Percentiles rank a stretch among this genome's conserved stretches.
phyloP scores from a whole-genome alignment of 2,888 invertebrate genomes.

The Euplexia lucipara region DNA sequence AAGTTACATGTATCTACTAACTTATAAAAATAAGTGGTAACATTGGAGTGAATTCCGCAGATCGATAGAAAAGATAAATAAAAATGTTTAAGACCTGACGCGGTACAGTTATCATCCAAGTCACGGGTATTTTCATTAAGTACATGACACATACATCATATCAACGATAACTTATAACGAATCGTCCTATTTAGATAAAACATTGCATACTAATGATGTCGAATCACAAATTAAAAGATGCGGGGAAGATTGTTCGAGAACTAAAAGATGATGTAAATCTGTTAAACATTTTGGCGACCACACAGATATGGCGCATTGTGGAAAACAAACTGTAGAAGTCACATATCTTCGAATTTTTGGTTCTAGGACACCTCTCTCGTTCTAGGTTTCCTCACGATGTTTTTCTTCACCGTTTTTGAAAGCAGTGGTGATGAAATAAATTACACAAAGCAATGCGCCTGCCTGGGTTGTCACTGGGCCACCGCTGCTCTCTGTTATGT shows the following conservation, averaged over 20 bases:
- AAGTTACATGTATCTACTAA: background rate
- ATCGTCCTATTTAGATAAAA: conserved; percentile 38
- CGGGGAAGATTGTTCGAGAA: background rate
- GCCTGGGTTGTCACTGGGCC: no score
- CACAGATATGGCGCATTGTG: no score
- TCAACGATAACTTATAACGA: conserved; percentile 22
- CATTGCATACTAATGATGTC: conserved; percentile 16
- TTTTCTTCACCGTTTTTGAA: no score
- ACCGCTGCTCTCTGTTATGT: no score
- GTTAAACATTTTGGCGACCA: background rate
- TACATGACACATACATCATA: conserved; percentile 17
- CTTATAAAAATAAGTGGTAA: background rate
- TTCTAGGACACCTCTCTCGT: no score
- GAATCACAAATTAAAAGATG: background rate
- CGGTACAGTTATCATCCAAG: conserved; percentile 5
- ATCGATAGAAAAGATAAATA: conserved; percentile 13
- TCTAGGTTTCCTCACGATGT: no score
- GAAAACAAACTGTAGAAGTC: no score
- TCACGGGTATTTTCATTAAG: conserved; percentile 7
- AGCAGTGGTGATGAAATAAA: no score
- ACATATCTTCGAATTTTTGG: no score
- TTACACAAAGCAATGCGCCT: no score
- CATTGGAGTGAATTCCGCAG: background rate
- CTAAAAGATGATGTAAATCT: background rate
- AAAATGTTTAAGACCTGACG: conserved; percentile 27